Conservation (phyloP, 2,113 vertebrate species). For the Chamaetylas fuelleborni region DNA sequence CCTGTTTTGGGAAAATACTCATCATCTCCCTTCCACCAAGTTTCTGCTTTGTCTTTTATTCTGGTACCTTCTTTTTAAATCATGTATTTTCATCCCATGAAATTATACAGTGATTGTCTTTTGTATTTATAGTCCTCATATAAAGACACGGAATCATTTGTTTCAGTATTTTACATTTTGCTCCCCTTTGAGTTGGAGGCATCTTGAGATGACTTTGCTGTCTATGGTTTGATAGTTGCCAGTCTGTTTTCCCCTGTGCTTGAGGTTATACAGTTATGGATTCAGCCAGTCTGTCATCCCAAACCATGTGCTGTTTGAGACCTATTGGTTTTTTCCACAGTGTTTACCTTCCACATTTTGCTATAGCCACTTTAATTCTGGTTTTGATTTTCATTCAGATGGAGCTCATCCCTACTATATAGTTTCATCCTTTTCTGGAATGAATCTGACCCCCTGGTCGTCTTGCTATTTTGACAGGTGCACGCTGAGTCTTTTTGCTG, state of each 20-base stretch:
- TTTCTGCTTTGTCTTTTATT: not conserved
- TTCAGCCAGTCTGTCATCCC: not conserved
- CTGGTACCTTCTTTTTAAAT: not conserved
- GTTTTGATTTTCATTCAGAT: not conserved
- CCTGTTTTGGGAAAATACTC: not conserved
- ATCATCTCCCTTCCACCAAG: not conserved
- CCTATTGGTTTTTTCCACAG: not conserved
- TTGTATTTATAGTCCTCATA: not conserved
- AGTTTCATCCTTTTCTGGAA: not conserved
- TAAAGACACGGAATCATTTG: not conserved
- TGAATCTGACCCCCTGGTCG: not conserved
- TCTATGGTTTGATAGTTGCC: not conserved
- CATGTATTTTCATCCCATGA: not conserved
- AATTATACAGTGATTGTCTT: not conserved
- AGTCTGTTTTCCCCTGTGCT: not conserved
- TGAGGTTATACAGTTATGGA: not conserved
- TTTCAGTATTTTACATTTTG: not conserved
- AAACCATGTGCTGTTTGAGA: not conserved
- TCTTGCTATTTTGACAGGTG: not conserved
- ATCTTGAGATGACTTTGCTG: not conserved
- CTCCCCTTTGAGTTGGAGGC: not conserved
- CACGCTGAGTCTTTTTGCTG: not conserved
- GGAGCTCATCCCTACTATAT: not conserved
- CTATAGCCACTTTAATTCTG: not conserved
- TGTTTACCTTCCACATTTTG: not conserved